phyloP scores from a whole-genome alignment of 2,797 vertebrate genomes.

The Gallirallus australis region DNA sequence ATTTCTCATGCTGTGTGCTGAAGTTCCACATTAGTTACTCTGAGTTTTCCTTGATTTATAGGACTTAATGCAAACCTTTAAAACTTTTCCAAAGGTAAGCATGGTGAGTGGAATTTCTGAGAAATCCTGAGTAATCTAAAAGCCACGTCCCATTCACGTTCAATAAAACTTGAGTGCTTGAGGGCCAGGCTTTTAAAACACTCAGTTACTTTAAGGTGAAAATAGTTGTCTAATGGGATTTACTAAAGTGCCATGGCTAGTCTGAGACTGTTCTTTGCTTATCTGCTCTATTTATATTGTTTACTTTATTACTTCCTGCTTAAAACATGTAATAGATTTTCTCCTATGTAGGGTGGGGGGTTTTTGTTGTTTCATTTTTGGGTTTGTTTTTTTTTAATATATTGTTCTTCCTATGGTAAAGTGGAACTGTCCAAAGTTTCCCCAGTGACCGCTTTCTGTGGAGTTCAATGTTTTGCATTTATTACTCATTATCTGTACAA shows the following conservation, averaged over 20 bases:
- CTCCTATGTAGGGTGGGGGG: background rate
- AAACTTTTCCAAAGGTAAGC: background rate
- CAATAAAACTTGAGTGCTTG: conserved; percentile 26
- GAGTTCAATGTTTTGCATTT: background rate
- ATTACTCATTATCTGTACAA: background rate
- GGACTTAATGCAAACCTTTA: background rate
- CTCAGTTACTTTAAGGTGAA: conserved; percentile 7
- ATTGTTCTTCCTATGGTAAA: background rate
- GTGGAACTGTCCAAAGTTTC: background rate
- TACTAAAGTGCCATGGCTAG: conserved; percentile 9
- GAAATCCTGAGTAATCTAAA: conserved; percentile 33
- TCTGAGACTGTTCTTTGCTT: conserved; percentile 1
- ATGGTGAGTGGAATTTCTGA: conserved; percentile 1
- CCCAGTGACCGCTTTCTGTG: background rate
- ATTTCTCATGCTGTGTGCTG: background rate
- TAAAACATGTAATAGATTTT: conserved; percentile 16
- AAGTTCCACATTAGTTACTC: background rate
- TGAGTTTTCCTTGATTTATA: conserved; percentile 11
- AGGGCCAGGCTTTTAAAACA: conserved; percentile 17
- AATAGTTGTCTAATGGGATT: conserved; percentile 7
- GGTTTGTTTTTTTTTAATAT: background rate
- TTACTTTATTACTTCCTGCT: conserved; percentile 50
- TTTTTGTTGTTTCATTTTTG: too few species aligned
- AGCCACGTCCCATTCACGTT: background rate
- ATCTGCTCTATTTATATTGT: conserved; percentile 5